These are phyloP conservation scores for Myodes glareolus DNA, from an alignment of 2,113 vertebrate genomes.

Conservation along the genomic window DNA sequence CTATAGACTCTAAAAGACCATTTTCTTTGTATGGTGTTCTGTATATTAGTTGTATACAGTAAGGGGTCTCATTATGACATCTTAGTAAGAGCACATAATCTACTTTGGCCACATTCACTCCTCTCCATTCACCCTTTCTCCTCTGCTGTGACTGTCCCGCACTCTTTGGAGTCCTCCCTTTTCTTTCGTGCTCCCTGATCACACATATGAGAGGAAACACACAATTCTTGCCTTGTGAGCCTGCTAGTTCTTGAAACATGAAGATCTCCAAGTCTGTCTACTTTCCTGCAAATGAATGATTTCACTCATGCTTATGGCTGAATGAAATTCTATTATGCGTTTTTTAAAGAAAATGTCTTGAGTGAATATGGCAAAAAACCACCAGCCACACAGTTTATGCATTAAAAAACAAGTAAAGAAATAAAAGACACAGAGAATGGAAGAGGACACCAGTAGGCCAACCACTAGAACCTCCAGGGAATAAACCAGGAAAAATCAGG, in stretches of 20 bases:
- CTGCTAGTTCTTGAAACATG: neutral
- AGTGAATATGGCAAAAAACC: constrained; percentile 5
- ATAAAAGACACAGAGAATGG: neutral
- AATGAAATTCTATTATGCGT: neutral
- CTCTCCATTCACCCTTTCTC: neutral
- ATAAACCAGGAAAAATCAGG: neutral
- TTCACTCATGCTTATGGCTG: neutral
- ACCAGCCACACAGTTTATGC: neutral
- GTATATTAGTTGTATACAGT: neutral
- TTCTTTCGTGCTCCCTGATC: neutral
- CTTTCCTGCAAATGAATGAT: neutral
- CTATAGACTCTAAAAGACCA: neutral
- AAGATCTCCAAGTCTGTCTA: neutral
- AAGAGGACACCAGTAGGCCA: neutral
- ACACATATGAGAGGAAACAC: neutral
- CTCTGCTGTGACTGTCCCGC: neutral
- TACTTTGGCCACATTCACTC: neutral
- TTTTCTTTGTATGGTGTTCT: neutral
- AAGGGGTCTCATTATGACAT: neutral
- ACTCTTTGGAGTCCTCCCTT: no score
- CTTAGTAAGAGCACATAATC: neutral
- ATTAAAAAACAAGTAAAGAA: constrained; percentile 16
- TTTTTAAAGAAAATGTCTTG: neutral
- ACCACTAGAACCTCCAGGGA: no score
- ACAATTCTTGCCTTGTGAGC: neutral